Base-by-base conservation (phyloP, 2,888 invertebrate genomes). In the Ceratothoa steindachneri region DNA sequence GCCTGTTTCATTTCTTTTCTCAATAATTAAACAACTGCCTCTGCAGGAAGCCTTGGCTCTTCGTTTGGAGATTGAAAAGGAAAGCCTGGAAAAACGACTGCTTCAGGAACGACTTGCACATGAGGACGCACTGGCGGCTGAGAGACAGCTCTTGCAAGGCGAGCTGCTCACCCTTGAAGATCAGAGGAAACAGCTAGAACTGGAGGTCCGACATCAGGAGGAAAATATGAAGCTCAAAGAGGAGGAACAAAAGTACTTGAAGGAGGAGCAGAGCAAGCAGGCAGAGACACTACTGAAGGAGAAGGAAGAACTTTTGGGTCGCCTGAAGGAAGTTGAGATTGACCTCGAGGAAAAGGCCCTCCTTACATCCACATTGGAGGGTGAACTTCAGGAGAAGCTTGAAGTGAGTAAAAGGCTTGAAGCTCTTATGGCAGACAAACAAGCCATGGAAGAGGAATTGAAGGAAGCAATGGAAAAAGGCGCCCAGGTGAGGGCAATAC, bases 381-480 rank as follows among this genome's bases (percentile, higher is more conserved):
- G 60, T 12, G 60, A 60, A 7, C 60, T 60, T 24, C 19, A 22
- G 22, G 60, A 60, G 27, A 60, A 60, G 60, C 12, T 2, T n/a
- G 27, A 60, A 60, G 19, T 60, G 24, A 66, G 30, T 41, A 29
- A 65, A 30, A 41, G 51, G 2, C 52, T 71, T 27, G 67, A 72
- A 27, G 19, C 41, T 0, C 30, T 72, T 15, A 55, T 64, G 27
- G 30, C 60, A 19, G 72, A 75, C 7, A 75, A 72, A 31, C 29
- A 27, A 5, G 22, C n/a, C 2, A 29, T 75, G 30, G 69, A 75
- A 24, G 41, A 74, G 30, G 27, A 71, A 41, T 52, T 73, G 28
- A 60, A 60, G 22, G 24, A 22, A 27, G 70, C 76, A 1, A 28
- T 30, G 30, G 22, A 30, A 15, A 64, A 70, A 24, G 70, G 60